phyloP scores from a whole-genome alignment of 2,888 invertebrate species.

The Cheiracanthium punctorium region DNA sequence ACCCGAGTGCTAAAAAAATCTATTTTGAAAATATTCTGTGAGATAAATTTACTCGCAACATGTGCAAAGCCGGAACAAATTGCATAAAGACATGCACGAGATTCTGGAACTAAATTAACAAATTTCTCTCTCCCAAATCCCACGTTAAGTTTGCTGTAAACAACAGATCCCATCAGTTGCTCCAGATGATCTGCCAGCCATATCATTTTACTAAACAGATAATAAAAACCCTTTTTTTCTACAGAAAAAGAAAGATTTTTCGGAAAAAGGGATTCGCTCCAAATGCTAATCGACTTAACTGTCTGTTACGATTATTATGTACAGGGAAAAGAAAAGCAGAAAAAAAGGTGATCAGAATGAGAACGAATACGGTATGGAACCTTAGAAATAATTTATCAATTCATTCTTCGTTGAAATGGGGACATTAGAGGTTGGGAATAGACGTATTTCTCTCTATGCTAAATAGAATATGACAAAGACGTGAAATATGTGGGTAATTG shows the following conservation, averaged over 20 bases:
- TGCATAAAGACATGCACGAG: too few species aligned
- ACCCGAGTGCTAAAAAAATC: too few species aligned
- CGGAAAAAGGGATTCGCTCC: constrained; percentile 16
- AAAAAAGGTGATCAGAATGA: not conserved
- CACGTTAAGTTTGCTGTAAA: too few species aligned
- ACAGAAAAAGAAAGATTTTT: not conserved
- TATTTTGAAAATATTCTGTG: too few species aligned
- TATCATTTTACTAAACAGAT: not conserved
- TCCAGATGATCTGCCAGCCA: not conserved
- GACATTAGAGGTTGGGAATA: not conserved
- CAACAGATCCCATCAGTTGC: not conserved
- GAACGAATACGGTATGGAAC: not conserved
- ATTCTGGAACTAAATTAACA: too few species aligned
- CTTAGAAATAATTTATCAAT: not conserved
- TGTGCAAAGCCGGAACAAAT: too few species aligned
- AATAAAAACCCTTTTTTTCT: not conserved
- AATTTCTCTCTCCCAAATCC: too few species aligned
- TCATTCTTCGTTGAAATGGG: not conserved
- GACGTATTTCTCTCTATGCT: not conserved
- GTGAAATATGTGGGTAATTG: too few species aligned
- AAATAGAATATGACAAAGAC: not conserved
- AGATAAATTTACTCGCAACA: too few species aligned
- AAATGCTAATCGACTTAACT: not conserved
- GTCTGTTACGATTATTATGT: not conserved
- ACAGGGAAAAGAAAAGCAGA: not conserved